Conservation (phyloP, 2,888 invertebrate species). For the Himalopsyche tibetana region DNA sequence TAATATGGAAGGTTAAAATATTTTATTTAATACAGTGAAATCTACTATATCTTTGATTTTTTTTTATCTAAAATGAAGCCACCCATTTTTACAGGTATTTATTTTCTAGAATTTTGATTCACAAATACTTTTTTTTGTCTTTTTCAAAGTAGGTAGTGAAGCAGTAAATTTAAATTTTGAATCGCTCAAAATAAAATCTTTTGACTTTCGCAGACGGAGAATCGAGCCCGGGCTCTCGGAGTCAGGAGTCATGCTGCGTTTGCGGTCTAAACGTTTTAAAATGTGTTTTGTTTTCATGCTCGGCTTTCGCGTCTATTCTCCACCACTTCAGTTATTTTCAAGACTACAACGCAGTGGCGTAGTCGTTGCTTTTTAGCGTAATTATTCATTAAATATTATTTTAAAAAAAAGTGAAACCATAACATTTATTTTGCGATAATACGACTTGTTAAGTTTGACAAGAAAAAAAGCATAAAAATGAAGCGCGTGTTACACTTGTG, state of each 20-base stretch:
- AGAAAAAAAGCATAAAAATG: too few species aligned
- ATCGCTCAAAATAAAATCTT: slow-evolving; percentile 16
- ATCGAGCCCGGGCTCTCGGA: not conserved
- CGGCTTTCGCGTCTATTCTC: slow-evolving; percentile 14
- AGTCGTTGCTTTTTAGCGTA: too few species aligned
- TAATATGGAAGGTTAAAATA: too few species aligned
- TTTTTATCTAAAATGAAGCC: too few species aligned
- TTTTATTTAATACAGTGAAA: too few species aligned
- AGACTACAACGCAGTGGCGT: not conserved
- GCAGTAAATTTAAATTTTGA: slow-evolving; percentile 30
- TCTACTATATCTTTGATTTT: too few species aligned
- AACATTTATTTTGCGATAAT: too few species aligned
- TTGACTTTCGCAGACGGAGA: slow-evolving; percentile 14
- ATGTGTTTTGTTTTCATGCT: slow-evolving; percentile 22
- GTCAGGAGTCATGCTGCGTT: slow-evolving; percentile 23
- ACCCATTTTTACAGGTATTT: too few species aligned
- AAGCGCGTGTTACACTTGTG: too few species aligned
- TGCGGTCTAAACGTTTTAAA: slow-evolving; percentile 26
- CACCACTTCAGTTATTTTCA: not conserved
- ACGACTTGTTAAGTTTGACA: too few species aligned
- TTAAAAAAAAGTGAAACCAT: too few species aligned
- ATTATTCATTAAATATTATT: too few species aligned
- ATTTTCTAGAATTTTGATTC: slow-evolving; percentile 10
- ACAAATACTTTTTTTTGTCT: not conserved
- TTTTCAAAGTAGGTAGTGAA: not conserved